phyloP scores from a whole-genome alignment of 1,140 invertebrate species.

The Armadillidium nasatum region DNA sequence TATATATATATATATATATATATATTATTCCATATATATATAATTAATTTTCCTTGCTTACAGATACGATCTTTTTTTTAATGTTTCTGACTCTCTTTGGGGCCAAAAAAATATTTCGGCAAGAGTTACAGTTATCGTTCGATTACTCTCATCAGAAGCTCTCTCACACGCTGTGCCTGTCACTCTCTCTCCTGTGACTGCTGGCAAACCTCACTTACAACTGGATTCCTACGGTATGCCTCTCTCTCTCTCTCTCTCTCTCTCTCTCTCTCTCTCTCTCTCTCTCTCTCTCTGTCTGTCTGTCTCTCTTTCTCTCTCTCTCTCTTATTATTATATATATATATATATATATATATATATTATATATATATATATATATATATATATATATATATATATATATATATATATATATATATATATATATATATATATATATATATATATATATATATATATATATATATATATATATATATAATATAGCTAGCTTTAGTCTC shows the following conservation, averaged over 20 bases:
- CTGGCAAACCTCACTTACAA: slow-evolving; percentile 18
- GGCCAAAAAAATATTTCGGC: slow-evolving; percentile 21
- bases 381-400: slow-evolving; percentile 6
- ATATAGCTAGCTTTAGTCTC: too few species aligned
- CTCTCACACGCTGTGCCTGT: slow-evolving; percentile 27
- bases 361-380: not conserved
- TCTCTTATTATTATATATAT: not conserved
- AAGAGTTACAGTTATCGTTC: slow-evolving; percentile 23
- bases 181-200: slow-evolving; percentile 25
- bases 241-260: too few species aligned
- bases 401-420: slow-evolving; percentile 6
- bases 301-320: too few species aligned
- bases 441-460: not conserved
- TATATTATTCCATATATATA: too few species aligned
- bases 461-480: not conserved
- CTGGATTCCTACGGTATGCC: slow-evolving; percentile 25
- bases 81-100: slow-evolving; percentile 25
- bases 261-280: too few species aligned
- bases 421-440: slow-evolving; percentile 2
- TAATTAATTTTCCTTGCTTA: not conserved
- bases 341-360: slow-evolving; percentile 1
- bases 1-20: too few species aligned
- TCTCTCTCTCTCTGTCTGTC: too few species aligned
- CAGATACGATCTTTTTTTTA: not conserved
- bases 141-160: slow-evolving; percentile 13